These are phyloP conservation scores for Podarcis cretensis DNA, from an alignment of 2,113 vertebrate genomes.

Conservation along the genomic window DNA sequence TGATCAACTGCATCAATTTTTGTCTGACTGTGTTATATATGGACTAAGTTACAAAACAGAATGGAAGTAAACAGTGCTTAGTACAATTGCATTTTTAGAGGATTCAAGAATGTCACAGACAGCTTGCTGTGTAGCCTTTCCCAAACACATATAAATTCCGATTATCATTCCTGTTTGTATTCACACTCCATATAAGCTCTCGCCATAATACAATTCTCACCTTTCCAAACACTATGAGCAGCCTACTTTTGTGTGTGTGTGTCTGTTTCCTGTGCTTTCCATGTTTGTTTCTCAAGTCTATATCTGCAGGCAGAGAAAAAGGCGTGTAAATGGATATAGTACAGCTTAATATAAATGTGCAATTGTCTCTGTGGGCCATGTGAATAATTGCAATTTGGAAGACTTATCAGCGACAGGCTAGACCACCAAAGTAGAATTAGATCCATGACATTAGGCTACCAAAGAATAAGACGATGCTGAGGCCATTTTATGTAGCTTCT, in stretches of 20 bases:
- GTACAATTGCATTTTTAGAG: background rate
- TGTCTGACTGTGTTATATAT: background rate
- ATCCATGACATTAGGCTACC: background rate
- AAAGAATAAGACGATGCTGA: background rate
- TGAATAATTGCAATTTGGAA: background rate
- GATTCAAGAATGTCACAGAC: fast-evolving
- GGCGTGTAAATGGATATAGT: background rate
- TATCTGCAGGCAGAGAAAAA: background rate
- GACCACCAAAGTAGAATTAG: background rate
- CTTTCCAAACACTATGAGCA: background rate
- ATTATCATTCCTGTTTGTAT: background rate
- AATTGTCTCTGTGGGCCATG: background rate
- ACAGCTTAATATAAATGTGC: background rate
- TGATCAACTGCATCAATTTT: background rate
- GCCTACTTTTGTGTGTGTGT: background rate
- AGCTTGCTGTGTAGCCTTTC: fast-evolving
- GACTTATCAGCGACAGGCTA: background rate
- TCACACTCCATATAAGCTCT: background rate
- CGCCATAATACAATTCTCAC: background rate
- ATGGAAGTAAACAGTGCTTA: background rate
- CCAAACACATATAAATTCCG: background rate
- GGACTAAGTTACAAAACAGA: background rate
- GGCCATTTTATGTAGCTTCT: background rate
- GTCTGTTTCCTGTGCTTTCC: background rate
- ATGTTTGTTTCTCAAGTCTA: background rate